Evolutionary conservation across 2,113 vertebrate genomes (phyloP).

Genomic region (Saguinus midas): DNA sequence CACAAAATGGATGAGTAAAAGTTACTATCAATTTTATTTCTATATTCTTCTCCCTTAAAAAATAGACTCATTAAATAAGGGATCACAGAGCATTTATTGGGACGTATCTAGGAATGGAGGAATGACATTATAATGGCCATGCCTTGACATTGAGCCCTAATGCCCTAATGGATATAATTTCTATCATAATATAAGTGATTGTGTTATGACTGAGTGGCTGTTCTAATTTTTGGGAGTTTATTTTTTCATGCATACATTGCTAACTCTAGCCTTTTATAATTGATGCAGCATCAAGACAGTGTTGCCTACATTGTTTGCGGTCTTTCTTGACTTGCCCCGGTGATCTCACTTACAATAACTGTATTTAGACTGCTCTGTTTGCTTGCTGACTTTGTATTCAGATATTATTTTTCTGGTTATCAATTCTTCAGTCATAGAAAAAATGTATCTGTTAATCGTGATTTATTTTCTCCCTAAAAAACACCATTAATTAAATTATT

Average conservation of each 20-base stretch:
- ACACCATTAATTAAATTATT: neutral
- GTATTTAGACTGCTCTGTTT: neutral
- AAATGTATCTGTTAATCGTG: neutral
- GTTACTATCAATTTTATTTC: neutral
- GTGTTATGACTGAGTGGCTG: neutral
- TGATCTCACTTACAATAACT: neutral
- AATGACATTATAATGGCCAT: neutral
- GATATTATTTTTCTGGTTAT: neutral
- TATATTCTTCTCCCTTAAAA: neutral
- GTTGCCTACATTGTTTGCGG: neutral
- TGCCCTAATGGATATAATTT: neutral
- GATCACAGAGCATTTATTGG: neutral
- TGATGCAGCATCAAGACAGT: neutral
- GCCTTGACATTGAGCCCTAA: neutral
- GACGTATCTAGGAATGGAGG: rapidly evolving
- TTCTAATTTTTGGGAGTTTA: neutral
- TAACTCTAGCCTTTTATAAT: neutral
- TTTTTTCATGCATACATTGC: neutral
- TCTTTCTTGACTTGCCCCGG: neutral
- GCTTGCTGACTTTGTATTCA: neutral
- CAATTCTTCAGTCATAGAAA: neutral
- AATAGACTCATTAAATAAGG: neutral
- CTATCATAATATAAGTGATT: neutral
- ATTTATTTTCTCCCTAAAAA: conserved; percentile 3
- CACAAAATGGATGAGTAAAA: neutral